Conservation (phyloP, 2,113 vertebrate species). For the Acanthochromis polyacanthus region DNA sequence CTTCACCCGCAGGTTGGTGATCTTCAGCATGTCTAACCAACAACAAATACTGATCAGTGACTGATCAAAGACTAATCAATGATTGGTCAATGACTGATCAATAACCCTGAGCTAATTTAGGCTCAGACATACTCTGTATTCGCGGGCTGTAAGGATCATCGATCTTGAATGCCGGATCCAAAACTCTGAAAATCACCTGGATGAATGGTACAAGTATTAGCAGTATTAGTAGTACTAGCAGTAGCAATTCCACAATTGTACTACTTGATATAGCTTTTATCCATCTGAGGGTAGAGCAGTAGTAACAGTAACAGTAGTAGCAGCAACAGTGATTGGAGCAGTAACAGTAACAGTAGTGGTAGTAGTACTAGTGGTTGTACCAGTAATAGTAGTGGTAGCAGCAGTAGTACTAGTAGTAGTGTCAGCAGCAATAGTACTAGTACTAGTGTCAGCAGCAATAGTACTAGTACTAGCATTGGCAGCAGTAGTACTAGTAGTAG, state of each 20-base stretch:
- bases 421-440: slow-evolving; percentile 57
- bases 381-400: no score
- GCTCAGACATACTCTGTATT: slow-evolving; percentile 91
- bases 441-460: no score
- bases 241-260: no score
- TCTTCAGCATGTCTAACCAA: slow-evolving; percentile 92
- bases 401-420: not conserved
- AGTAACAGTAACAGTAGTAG: no score
- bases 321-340: no score
- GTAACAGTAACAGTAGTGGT: no score
- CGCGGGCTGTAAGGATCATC: slow-evolving; percentile 95
- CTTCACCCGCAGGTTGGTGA: slow-evolving; percentile 95
- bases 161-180: slow-evolving; percentile 96
- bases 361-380: no score
- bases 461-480: no score
- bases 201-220: not conserved
- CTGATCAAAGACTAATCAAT: no score
- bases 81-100: not conserved
- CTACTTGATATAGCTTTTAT: no score
- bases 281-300: no score
- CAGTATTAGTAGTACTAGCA: not conserved
- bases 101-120: fast-evolving
- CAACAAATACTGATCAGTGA: not conserved
- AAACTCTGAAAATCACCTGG: slow-evolving; percentile 95
- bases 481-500: no score